phyloP scores from a whole-genome alignment of 2,888 invertebrate species.

The Amblyteles armatorius region DNA sequence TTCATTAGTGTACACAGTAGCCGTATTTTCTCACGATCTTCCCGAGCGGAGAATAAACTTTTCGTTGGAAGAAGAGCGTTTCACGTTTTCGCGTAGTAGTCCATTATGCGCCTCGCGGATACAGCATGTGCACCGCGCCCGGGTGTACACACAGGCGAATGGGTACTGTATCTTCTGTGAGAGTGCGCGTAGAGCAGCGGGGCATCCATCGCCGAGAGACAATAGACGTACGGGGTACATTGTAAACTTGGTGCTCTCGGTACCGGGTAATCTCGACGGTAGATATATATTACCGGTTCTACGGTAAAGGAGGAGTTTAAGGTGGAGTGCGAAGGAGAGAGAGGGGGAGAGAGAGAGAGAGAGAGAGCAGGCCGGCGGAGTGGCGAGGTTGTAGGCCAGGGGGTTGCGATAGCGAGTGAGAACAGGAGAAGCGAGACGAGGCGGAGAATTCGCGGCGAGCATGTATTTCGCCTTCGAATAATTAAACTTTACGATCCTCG shows the following conservation, averaged over 20 bases:
- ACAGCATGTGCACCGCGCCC: conserved; percentile 39
- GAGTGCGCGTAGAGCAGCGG: conserved; percentile 36
- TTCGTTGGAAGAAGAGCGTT: conserved; percentile 6
- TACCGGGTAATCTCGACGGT: conserved; percentile 67
- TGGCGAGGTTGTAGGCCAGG: conserved; percentile 48
- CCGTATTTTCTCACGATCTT: neutral
- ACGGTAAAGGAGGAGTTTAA: conserved; percentile 25
- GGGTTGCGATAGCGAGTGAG: conserved; percentile 11
- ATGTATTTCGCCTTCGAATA: conserved; percentile 71
- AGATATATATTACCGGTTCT: conserved; percentile 46
- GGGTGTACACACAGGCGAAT: neutral
- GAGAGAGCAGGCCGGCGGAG: conserved; percentile 46
- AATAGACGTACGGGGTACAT: conserved; percentile 68
- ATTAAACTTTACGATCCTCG: conserved; percentile 71
- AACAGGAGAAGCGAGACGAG: conserved; percentile 44
- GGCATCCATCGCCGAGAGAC: conserved; percentile 66
- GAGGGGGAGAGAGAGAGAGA: too few species aligned
- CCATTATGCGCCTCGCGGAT: conserved; percentile 48
- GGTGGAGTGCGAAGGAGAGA: neutral
- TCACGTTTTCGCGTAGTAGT: conserved; percentile 29
- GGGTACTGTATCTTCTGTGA: conserved; percentile 57
- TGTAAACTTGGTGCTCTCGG: conserved; percentile 67
- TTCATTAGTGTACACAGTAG: too few species aligned
- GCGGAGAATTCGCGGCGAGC: conserved; percentile 64
- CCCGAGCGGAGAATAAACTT: conserved; percentile 21